Percentiles rank a stretch among this genome's conserved stretches.
Evolutionary conservation across 2,888 invertebrate species (phyloP).

Genomic region (Pyralis farinalis): DNA sequence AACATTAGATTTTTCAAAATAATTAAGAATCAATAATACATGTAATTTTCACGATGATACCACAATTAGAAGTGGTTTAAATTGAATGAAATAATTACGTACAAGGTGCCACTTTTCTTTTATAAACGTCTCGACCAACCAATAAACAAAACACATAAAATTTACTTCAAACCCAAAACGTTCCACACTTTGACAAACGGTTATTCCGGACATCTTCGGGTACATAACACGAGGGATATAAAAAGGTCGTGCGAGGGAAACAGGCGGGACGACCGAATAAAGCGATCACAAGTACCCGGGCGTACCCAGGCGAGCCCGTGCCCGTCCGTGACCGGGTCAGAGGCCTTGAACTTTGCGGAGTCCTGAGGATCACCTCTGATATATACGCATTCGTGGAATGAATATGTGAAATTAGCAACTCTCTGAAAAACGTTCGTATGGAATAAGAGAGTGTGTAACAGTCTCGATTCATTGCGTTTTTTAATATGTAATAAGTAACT

Average conservation of each 20-base stretch:
- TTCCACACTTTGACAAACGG: neutral
- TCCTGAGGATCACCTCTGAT: neutral
- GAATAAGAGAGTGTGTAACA: neutral
- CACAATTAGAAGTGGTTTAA: no score
- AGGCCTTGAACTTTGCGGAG: neutral
- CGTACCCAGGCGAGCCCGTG: neutral
- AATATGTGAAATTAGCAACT: neutral
- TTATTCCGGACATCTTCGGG: neutral
- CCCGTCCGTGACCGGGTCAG: neutral
- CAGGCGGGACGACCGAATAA: neutral
- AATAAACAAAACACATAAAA: no score
- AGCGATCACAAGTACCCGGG: neutral
- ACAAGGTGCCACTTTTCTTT: no score
- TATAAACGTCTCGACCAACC: no score
- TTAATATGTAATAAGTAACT: no score
- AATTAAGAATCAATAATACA: no score
- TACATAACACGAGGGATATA: neutral
- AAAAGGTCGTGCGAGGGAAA: constrained; percentile 1
- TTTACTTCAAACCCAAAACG: no score
- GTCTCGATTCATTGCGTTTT: no score
- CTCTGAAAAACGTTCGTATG: constrained; percentile 7
- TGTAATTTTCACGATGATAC: no score
- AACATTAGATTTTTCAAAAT: no score
- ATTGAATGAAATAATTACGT: no score
- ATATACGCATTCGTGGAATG: neutral